A percentile compares a stretch with the other conserved stretches of the same genome.
These are phyloP conservation scores for Ceramica pisi DNA, from an alignment of 2,888 invertebrate species.

Conservation along the genomic window DNA sequence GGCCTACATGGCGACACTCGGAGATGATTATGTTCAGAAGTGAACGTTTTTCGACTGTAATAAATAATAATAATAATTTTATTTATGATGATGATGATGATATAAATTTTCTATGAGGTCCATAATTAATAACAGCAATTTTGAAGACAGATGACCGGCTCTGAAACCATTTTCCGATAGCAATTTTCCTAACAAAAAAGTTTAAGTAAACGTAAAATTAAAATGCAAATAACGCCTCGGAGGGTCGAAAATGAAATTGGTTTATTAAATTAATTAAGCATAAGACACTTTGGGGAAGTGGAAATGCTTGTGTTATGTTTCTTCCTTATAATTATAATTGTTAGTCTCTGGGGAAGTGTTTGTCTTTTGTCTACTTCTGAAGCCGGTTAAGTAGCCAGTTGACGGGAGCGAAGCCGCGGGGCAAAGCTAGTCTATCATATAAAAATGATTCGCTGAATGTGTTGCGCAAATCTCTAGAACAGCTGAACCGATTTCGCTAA, in stretches of 20 bases:
- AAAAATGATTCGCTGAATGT: too few species aligned
- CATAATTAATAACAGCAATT: neutral
- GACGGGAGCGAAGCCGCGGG: too few species aligned
- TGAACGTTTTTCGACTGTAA: too few species aligned
- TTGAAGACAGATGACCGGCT: neutral
- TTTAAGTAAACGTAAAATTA: conserved; percentile 37
- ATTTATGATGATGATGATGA: too few species aligned
- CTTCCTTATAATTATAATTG: conserved; percentile 40
- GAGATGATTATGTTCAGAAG: too few species aligned
- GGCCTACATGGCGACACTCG: too few species aligned
- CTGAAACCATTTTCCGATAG: conserved; percentile 1
- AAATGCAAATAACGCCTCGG: conserved; percentile 45
- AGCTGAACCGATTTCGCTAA: too few species aligned
- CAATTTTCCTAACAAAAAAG: conserved; percentile 8
- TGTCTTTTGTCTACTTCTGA: conserved; percentile 14
- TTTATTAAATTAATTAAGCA: conserved; percentile 57
- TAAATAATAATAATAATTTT: too few species aligned
- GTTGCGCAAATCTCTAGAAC: too few species aligned
- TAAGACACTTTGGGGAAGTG: conserved; percentile 50
- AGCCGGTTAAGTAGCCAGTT: neutral
- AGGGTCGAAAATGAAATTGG: conserved; percentile 45
- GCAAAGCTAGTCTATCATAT: too few species aligned
- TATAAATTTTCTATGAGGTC: too few species aligned
- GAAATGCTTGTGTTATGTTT: conserved; percentile 37
- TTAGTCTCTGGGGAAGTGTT: conserved; percentile 26